Base-by-base conservation (phyloP, 2,797 vertebrate species). In the Scyliorhinus canicula region DNA sequence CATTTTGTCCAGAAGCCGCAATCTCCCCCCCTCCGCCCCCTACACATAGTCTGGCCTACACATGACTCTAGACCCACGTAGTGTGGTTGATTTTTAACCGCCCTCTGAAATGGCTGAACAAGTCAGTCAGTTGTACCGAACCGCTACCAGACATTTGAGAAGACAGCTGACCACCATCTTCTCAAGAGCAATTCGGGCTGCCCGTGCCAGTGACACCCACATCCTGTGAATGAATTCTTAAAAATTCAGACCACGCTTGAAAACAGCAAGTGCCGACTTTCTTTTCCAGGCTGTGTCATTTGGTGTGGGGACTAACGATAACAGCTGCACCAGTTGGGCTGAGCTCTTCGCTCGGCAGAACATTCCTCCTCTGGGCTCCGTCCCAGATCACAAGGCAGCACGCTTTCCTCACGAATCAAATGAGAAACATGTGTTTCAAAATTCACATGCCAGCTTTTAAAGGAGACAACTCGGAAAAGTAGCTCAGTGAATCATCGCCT, bases 351-450 rank as follows among this genome's bases (percentile, higher is more conserved):
- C 63, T 67, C 44, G 14, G 21, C 40, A 47, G 3, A 47, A 47
- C 60, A 28, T 93, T 67, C 63, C 63, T 69, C 28, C 26, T 12
- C 21, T 67, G 91, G 44, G 60, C 63, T 69, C 91, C 57, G 12
- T 67, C 63, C 40, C 21, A 4, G 40, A 60, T 93, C 60, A 93
- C 63, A 47, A 67, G 91, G 91, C 63, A 65, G 63, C 91, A 12
- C 47, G 44, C 60, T 47, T 26, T 93, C 60, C 91, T 67, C 63
- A 67, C 91, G 9, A 67, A 47, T 47, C 91, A 93, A 67, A 93
- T 67, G 40, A 93, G 60, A 93, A 93, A 93, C 91, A 93, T 67
- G 84, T 52, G 91, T 93, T 40, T 93, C 63, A 16, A 93, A 93
- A 11, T 47, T 67, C 40, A 47, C 63, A 67, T 67, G 60, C 91